Evolutionary conservation across 2,888 invertebrate genomes (phyloP), one percentile per base, ranked within the genome.

Genomic region (Apodemia duryi): DNA sequence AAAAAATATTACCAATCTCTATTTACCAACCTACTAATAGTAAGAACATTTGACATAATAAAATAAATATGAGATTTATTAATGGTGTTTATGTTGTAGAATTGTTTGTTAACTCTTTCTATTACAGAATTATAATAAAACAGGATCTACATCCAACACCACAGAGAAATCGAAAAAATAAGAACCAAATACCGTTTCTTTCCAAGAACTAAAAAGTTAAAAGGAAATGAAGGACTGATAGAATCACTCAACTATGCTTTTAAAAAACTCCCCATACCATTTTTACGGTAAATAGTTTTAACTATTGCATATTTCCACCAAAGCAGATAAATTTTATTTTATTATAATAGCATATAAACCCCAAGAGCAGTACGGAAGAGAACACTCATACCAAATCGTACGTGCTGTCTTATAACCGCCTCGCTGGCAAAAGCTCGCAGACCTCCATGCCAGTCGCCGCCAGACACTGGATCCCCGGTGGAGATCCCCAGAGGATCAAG

Each of bases 401-500:
- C 91, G 83, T 92, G 92, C 77, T 92, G 86, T 80, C 92, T 91
- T 81, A 91, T 88, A 77, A 91, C 91, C 69, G 88, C 91, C 74
- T 91, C 91, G 80, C 84, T 90, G 74, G 91, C 91, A 84, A 91
- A 91, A 77, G 89, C 91, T 69, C 90, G 85, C 75, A 91, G 84
- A 70, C 90, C 91, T 75, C 90, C 88, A 74, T 88, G 89, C 88
- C 90, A 88, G 77, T 91, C 88, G 77, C 85, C 83, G 80, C 88
- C 88, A 73, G 88, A 88, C 67, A 83, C 85, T 77, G 93, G 93
- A 85, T 94, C 94, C 76, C 94, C 94, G 86, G 94, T 95, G 86
- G 94, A 94, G 89, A 98, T 97, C 91, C 96, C 97, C 90, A 98
- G 94, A 70, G 98, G 98, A 92, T 98, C 98, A 92, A 98, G 93